Evolutionary conservation across 2,113 vertebrate species (phyloP), one percentile per base, ranked within the genome.

Genomic region (Rhadina sibilatrix): DNA sequence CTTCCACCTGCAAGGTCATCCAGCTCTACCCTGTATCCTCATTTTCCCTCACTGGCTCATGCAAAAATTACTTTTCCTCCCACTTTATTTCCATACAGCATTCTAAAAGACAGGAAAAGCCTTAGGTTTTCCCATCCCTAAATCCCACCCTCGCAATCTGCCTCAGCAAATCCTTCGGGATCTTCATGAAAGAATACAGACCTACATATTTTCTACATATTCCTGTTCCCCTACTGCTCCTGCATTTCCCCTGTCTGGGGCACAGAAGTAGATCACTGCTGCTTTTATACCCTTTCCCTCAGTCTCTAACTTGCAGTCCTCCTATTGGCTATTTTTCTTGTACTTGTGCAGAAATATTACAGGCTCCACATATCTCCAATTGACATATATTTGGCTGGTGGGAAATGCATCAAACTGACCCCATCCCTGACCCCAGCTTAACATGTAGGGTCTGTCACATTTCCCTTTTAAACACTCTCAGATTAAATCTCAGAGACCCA

Each of bases 401-500:
- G 85, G 91, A 93, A 87, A 75, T 33, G 79, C 66, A 83, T 85
- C 78, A 93, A 95, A 94, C 35, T 88, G 87, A 93, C 83, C 84
- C 90, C 59, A 78, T 83, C 47, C 53, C 44, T 60, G 82, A 96
- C 83, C 66, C 77, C 23, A 64, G 52, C 77, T 44, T 93, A 88
- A 91, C 56, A 92, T 42, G 91, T 49, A 83, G 87, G 91, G 63
- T 89, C 85, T 97, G 94, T 89, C 86, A 91, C 47, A 96, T 95
- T 83, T 94, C 75, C 52, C 33, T 85, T 95, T 89, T 64, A 83
- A 96, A 95, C 77, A 93, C 37, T 71, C 70, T 66, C 74, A 87
- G 79, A 92, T 86, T 88, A 60, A 61, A 92, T 76, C 75, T 95
- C 78, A 81, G 49, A 92, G 71, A 83, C 21, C 44, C 49, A 40